Conservation (phyloP, 2,113 vertebrate genomes). For the Salvator merianae region DNA sequence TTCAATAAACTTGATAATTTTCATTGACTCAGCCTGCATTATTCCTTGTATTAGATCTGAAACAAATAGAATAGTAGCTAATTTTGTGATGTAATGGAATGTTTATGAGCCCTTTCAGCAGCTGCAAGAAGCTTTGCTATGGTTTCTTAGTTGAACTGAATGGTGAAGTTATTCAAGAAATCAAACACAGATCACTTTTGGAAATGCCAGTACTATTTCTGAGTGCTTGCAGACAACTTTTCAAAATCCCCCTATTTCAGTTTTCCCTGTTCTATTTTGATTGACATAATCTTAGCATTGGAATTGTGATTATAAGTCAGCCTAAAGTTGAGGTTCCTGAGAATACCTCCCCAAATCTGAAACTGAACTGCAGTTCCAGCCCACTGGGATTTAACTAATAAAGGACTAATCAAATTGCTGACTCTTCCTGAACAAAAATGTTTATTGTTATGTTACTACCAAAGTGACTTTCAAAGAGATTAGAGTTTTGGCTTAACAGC, state of each 20-base stretch:
- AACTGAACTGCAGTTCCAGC: not conserved
- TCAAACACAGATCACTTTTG: not conserved
- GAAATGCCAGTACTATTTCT: not conserved
- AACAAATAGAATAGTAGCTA: too few relatives aligned
- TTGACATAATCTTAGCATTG: not conserved
- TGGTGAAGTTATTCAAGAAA: not conserved
- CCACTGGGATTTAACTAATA: not conserved
- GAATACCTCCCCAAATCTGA: not conserved
- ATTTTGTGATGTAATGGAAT: too few relatives aligned
- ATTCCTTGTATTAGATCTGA: too few relatives aligned
- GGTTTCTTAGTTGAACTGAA: not conserved
- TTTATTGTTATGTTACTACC: not conserved
- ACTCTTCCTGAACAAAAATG: not conserved
- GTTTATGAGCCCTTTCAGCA: too few relatives aligned
- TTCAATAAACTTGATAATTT: too few relatives aligned
- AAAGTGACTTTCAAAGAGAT: slow-evolving; percentile 1
- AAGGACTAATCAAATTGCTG: not conserved
- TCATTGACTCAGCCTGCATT: too few relatives aligned
- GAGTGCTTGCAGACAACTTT: not conserved
- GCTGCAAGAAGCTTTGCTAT: too few relatives aligned
- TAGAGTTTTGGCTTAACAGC: not conserved
- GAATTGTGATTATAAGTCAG: not conserved
- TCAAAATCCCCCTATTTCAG: not conserved
- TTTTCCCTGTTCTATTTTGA: not conserved
- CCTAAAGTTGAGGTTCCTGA: not conserved